These are phyloP conservation scores for Tragopan temminckii DNA, from an alignment of 2,797 vertebrate species.

Conservation along the genomic window DNA sequence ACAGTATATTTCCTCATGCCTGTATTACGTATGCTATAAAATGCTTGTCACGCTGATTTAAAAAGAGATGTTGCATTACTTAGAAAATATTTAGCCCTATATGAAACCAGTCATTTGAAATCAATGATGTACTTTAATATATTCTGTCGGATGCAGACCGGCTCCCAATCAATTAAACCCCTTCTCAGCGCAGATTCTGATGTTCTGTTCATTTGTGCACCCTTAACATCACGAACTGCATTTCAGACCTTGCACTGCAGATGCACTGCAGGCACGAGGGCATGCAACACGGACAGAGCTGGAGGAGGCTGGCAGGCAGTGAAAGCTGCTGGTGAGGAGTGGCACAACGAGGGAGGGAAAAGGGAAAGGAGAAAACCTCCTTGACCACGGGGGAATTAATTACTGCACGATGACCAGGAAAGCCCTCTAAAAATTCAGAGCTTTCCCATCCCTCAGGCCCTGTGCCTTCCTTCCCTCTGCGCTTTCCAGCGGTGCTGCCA, in stretches of 20 bases:
- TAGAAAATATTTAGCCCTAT: background rate
- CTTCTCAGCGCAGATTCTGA: background rate
- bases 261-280: background rate
- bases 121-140: background rate
- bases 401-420: background rate
- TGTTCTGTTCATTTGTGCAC: background rate
- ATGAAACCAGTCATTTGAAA: background rate
- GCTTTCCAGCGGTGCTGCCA: slow-evolving; percentile 17
- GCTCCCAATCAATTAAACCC: background rate
- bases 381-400: slow-evolving; percentile 21
- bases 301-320: background rate
- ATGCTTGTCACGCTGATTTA: background rate
- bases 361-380: background rate
- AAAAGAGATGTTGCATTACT: slow-evolving; percentile 15
- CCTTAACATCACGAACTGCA: background rate
- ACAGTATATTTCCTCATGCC: background rate
- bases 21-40: background rate
- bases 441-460: background rate
- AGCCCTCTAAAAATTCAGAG: slow-evolving; percentile 32
- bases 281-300: background rate
- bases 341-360: background rate
- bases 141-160: background rate
- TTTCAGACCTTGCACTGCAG: background rate
- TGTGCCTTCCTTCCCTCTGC: background rate
- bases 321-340: background rate